Conservation (phyloP, 2,797 vertebrate genomes). For the Chaetophractus vellerosus region DNA sequence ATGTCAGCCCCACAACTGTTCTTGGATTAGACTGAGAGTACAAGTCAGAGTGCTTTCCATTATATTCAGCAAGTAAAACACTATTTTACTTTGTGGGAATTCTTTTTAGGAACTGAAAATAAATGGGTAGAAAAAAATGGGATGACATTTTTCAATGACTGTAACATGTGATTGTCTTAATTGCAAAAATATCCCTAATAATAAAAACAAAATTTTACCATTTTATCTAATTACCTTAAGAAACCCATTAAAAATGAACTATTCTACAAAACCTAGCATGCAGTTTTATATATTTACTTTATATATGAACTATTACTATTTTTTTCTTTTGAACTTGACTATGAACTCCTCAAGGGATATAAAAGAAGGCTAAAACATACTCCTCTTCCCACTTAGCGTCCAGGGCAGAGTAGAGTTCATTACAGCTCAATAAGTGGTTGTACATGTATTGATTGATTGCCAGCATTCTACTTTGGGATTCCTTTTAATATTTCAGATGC, state of each 20-base stretch:
- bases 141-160: constrained; percentile 7
- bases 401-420: constrained; percentile 52
- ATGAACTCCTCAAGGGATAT: constrained; percentile 8
- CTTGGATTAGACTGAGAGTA: background rate
- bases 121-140: background rate
- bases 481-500: constrained; percentile 72
- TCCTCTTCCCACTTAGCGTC: background rate
- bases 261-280: background rate
- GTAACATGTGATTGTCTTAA: background rate
- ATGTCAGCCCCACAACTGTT: background rate
- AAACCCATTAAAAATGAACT: constrained; percentile 14
- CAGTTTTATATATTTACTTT: constrained; percentile 31
- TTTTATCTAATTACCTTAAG: constrained; percentile 12
- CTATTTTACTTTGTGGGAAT: constrained; percentile 50
- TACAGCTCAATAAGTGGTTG: constrained; percentile 50
- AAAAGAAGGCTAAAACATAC: background rate
- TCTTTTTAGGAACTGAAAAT: constrained; percentile 65
- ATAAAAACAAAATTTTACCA: background rate
- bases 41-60: background rate
- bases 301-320: background rate
- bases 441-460: constrained; percentile 65
- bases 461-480: constrained; percentile 65
- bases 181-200: background rate
- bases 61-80: constrained; percentile 8
- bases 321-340: constrained; percentile 46